Base-by-base conservation (phyloP, 2,888 invertebrate genomes). In the Lottia gigantea region DNA sequence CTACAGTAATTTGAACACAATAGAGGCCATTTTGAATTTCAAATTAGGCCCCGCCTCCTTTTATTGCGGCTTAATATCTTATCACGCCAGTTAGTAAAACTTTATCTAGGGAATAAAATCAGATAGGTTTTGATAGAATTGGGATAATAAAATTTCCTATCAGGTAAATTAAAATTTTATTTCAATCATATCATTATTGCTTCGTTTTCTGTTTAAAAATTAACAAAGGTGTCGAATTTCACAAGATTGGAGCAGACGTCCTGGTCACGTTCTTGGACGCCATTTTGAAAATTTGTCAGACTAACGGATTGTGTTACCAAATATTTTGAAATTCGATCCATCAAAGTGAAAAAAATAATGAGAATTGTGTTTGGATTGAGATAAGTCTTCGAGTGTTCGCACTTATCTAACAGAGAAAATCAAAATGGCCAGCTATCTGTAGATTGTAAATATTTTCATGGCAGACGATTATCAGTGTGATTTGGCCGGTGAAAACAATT, bases 321-420 rank as follows among this genome's bases (percentile, higher is more conserved):
- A 55, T 55, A 23, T 55, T 55, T 55, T 55, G 55, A 55, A 55
- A 55, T 55, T 55, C 23, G 55, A 55, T 55, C 40, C 40, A 55
- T 23, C 55, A 55, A 19, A 23, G 55, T 55, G 3, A 19, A 23
- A 23, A 23, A 55, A 12, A 23, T 15, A 55, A 55, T 23, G 12
- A 19, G 55, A 23, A 55, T 55, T 55, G 12, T 55, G 23, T 19
- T 19, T 55, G 23, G 14, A 55, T 19, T 23, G 19, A 19, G 55
- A 55, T 55, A 55, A 55, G 23, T 40, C 19, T 19, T 55, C 11
- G 55, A 55, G 55, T 55, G 19, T 55, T 55, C 55, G 14, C 55
- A 55, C 55, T 55, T 55, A 55, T 55, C 55, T 55, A 12, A 23
- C 8, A 40, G 40, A 6, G 7, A 40, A 40, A 8, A 8, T 40